Evolutionary conservation across 2,888 invertebrate genomes (phyloP).

Genomic region (Apodemia hepburni): DNA sequence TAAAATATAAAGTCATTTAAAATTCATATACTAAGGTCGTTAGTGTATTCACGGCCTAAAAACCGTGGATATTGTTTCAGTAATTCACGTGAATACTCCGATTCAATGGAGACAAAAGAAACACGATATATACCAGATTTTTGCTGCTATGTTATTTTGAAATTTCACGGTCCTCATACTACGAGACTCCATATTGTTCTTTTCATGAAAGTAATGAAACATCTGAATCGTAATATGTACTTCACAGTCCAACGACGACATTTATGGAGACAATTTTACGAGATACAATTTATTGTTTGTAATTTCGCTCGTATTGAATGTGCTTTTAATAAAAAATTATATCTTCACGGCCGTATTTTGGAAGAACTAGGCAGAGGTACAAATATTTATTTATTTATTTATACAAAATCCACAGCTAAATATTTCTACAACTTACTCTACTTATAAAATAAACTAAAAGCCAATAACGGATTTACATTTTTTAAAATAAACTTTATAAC

Average conservation of each 20-base stretch:
- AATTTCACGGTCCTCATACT: not conserved
- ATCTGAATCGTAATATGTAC: not conserved
- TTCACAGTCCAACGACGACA: not conserved
- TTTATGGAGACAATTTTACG: not conserved
- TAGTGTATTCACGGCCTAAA: not conserved
- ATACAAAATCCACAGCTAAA: no score
- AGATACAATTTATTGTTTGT: not conserved
- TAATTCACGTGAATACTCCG: slow-evolving; percentile 10
- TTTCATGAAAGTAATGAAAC: not conserved
- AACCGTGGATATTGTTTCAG: not conserved
- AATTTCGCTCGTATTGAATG: no score
- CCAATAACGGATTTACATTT: no score
- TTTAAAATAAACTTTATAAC: no score
- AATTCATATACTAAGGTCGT: not conserved
- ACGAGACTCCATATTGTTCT: not conserved
- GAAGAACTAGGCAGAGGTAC: no score
- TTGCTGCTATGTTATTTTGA: slow-evolving; percentile 4
- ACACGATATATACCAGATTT: slow-evolving; percentile 1
- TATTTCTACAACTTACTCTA: no score
- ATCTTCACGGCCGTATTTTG: no score
- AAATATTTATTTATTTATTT: no score
- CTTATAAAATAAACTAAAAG: no score
- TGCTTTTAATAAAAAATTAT: no score
- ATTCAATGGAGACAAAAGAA: slow-evolving; percentile 8
- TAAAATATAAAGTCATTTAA: not conserved